A percentile compares a stretch with the other conserved stretches of the same genome.
Evolutionary conservation across 2,888 invertebrate species (phyloP).

Genomic region (Nemoura dubitans): DNA sequence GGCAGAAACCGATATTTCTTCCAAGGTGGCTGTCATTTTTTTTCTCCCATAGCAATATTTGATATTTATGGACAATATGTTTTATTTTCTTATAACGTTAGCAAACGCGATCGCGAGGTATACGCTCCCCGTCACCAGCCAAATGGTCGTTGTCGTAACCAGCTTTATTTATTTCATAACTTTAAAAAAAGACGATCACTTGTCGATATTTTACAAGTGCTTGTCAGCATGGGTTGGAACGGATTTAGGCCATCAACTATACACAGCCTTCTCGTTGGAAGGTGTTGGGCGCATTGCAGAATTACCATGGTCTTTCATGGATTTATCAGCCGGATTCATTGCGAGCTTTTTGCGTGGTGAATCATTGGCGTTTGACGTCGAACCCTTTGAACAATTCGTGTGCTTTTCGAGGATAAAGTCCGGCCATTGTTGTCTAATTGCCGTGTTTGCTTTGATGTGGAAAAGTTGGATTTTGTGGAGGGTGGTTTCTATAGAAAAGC

Average conservation of each 20-base stretch:
- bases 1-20: slow-evolving; percentile 13
- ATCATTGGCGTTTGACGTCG: no score
- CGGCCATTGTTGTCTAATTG: neutral
- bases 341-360: no score
- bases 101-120: neutral
- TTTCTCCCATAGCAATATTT: slow-evolving; percentile 7
- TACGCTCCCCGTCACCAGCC: neutral
- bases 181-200: neutral
- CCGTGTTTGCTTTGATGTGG: neutral
- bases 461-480: neutral
- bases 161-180: neutral
- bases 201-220: slow-evolving; percentile 2
- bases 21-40: slow-evolving; percentile 15
- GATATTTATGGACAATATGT: slow-evolving; percentile 40
- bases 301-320: no score
- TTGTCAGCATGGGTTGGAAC: neutral
- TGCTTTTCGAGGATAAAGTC: neutral
- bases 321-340: no score
- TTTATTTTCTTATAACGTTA: slow-evolving; percentile 20
- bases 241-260: neutral
- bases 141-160: neutral
- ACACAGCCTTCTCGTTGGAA: no score
- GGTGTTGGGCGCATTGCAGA: no score
- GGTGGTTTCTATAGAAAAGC: no score
- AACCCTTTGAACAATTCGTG: no score